Base-by-base conservation (phyloP, 2,113 vertebrate species). In the Thinocorus orbignyianus region DNA sequence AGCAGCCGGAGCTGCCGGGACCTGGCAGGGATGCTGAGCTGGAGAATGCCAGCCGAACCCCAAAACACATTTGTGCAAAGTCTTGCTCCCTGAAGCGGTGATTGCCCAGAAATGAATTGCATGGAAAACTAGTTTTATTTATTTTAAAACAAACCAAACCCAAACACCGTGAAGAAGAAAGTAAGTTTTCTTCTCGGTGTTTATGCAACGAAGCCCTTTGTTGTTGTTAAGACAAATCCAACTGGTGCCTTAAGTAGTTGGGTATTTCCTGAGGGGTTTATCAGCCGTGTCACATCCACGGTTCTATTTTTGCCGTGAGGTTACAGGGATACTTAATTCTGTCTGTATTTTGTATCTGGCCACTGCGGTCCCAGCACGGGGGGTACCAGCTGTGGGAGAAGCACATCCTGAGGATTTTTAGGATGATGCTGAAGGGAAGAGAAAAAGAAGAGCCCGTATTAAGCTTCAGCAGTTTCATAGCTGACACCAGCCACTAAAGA, bases 301-400 rank as follows among this genome's bases (percentile, higher is more conserved):
- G 14, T 5, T n/a, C 61, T 35, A 2, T 19, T 48, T 80, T 78
- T 24, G 9, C n/a, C 2, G 1, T 5, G 64, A 41, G 18, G 13
- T 26, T 52, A 17, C 24, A 26, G 58, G 52, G 86, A 46, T 30
- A 1, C 15, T 73, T n/a, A 1, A 5, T 8, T 54, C 61, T 33
- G 0, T 6, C 69, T 7, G 1, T 4, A 3, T 31, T 23, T 58
- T 9, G 9, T 16, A 4, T 35, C 71, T 52, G 57, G 33, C 39
- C 1, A 0, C 46, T 11, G 68, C 3, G 3, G 15, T 20, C 35
- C 17, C 55, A 6, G 55, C 48, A 4, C 26, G 8, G 0, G 0
- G 57, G 41, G 41, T 62, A 33, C 25, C 3, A 7, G 35, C 72
- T n/a, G 23, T 22, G 41, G 51, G 80, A 52, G 58, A 69, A 77